phyloP scores from a whole-genome alignment of 2,888 invertebrate genomes.

The Danaus chrysippus region DNA sequence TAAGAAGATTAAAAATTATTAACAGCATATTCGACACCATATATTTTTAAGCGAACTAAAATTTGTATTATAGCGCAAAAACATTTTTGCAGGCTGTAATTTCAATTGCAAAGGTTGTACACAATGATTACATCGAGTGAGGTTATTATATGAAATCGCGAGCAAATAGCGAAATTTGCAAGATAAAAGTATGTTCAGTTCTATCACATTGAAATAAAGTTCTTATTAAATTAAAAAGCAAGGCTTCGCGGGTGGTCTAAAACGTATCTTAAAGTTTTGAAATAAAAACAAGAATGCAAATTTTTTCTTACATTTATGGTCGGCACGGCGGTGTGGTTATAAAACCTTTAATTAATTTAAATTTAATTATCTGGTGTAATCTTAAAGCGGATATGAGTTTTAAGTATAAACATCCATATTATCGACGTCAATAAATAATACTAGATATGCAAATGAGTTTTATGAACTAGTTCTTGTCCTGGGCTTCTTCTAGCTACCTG shows the following conservation, averaged over 20 bases:
- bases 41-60: slow-evolving; percentile 13
- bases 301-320: slow-evolving; percentile 42
- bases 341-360: slow-evolving; percentile 28
- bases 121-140: slow-evolving; percentile 46
- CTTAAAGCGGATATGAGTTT: slow-evolving; percentile 7
- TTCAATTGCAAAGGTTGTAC: slow-evolving; percentile 32
- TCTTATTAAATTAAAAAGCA: slow-evolving; percentile 54
- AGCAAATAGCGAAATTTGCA: slow-evolving; percentile 37
- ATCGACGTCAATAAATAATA: not conserved
- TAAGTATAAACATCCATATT: slow-evolving; percentile 1
- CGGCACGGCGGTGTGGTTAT: slow-evolving; percentile 20
- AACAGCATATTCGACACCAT: slow-evolving; percentile 18
- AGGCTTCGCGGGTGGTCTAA: slow-evolving; percentile 75
- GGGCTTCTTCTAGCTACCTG: too few relatives aligned
- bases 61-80: slow-evolving; percentile 8
- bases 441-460: not conserved
- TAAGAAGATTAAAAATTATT: slow-evolving; percentile 55
- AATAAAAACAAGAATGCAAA: slow-evolving; percentile 70
- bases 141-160: slow-evolving; percentile 42
- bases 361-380: slow-evolving; percentile 14
- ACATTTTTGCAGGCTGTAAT: slow-evolving; percentile 19
- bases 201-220: slow-evolving; percentile 65
- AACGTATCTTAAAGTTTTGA: slow-evolving; percentile 62
- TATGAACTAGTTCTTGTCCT: not conserved
- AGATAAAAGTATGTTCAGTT: slow-evolving; percentile 39